A percentile compares a stretch with the other conserved stretches of the same genome.
phyloP scores from a whole-genome alignment of 2,888 invertebrate genomes.

The Lasius platythorax region DNA sequence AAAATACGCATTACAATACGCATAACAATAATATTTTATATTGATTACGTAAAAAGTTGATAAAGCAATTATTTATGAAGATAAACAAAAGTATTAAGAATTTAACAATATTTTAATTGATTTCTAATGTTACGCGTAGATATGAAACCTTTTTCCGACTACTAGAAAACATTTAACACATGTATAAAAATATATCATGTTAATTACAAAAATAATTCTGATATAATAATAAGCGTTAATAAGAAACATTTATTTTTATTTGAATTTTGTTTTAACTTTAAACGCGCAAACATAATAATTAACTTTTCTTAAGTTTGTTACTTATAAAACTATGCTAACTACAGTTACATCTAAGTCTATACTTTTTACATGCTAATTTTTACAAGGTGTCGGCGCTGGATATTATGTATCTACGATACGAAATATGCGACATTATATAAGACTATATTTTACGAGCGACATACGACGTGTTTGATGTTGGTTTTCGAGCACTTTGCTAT shows the following conservation, averaged over 20 bases:
- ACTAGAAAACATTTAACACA: background rate
- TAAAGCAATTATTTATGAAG: background rate
- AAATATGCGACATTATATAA: constrained; percentile 32
- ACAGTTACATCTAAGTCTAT: background rate
- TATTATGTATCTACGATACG: constrained; percentile 6
- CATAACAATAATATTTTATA: background rate
- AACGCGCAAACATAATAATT: background rate
- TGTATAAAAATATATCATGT: background rate
- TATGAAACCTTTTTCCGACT: background rate
- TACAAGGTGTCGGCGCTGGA: background rate
- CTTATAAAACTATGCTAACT: background rate
- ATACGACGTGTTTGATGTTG: background rate
- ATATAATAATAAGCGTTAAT: background rate
- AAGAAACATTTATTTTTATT: background rate
- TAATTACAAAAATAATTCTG: background rate
- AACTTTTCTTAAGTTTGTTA: background rate
- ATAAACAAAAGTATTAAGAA: background rate
- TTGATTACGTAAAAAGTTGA: background rate
- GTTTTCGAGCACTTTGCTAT: constrained; percentile 18
- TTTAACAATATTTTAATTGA: constrained; percentile 3
- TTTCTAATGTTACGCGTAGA: background rate
- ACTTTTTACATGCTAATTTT: constrained; percentile 2
- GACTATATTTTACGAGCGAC: constrained; percentile 23
- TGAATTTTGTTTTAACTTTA: background rate
- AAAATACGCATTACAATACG: background rate